Evolutionary conservation across 2,797 vertebrate genomes (phyloP), one percentile per base, ranked within the genome.

Genomic region (Lepus oiostolus): DNA sequence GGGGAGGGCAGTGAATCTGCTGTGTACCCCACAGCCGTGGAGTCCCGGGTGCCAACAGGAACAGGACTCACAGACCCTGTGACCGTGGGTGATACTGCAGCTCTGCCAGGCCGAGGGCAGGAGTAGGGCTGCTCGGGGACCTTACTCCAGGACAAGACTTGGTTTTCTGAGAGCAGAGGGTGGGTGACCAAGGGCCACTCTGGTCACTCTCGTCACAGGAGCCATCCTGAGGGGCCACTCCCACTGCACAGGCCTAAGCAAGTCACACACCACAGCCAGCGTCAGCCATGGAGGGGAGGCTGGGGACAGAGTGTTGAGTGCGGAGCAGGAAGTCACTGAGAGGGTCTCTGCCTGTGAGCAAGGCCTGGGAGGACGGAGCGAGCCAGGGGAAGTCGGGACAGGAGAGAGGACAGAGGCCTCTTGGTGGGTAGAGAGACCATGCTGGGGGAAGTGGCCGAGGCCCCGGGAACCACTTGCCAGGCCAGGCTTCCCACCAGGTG

Each of bases 121-220:
- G 5, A n/a, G 24, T 16, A 2, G n/a, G n/a, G 28, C 21, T 67
- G 5, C 42, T 24, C 30, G 0, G 4, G 65, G 0, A 5, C 30
- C 24, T 72, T 11, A 1, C 47, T 22, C 1, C 0, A 0, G 6
- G 47, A 4, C 47, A 8, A 4, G 35, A n/a, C 42, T 38, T n/a
- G 38, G n/a, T 52, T 63, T 90, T 28, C 54, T 21, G 16, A 90
- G 54, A 26, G 54, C 54, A 63, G 54, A 60, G 5, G 30, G 4
- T 11, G 21, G 6, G 19, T 19, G 30, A 9, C 52, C 35, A 0
- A 24, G 7, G 21, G 28, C 21, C 52, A 32, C 38, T 65, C 21
- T 7, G 19, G 60, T 22, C 52, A 32, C 38, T 65, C 21, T 7
- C 7, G 60, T 22, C 22, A 7, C 14, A 38, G 30, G 28, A 75